Percentiles rank a stretch among this genome's conserved stretches.
These are phyloP conservation scores for Neodon shergylaensis DNA, from an alignment of 2,113 vertebrate species.

Conservation along the genomic window DNA sequence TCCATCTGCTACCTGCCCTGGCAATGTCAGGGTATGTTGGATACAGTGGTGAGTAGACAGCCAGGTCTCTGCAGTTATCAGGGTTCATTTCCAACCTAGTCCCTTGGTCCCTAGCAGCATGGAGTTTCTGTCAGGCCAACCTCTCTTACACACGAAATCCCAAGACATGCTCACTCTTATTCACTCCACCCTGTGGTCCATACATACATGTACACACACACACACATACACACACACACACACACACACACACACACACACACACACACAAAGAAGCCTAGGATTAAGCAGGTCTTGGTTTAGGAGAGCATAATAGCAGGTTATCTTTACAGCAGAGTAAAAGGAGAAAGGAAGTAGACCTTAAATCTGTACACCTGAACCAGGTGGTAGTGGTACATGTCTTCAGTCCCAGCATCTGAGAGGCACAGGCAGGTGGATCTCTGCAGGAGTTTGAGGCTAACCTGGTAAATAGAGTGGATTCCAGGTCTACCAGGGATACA, in stretches of 20 bases:
- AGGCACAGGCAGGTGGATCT: neutral
- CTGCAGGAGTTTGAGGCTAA: neutral
- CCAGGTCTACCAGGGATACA: neutral
- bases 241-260: neutral
- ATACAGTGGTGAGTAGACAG: neutral
- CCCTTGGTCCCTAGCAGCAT: neutral
- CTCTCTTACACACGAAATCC: neutral
- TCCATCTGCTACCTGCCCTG: slow-evolving; percentile 72
- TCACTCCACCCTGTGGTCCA: neutral
- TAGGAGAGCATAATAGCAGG: neutral
- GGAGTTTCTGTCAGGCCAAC: slow-evolving; percentile 36
- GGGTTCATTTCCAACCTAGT: slow-evolving; percentile 15
- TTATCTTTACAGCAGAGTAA: neutral
- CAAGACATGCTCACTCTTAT: neutral
- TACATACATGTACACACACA: neutral
- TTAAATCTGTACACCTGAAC: neutral
- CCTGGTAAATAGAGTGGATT: neutral
- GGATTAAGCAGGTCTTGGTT: neutral
- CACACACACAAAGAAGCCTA: neutral
- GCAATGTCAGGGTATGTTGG: slow-evolving; percentile 52
- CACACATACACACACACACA: neutral
- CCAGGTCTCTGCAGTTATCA: slow-evolving; percentile 50
- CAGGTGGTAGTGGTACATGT: neutral
- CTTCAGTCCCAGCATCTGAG: neutral
- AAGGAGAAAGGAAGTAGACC: neutral